Percentiles rank a stretch among this genome's conserved stretches.
These are phyloP conservation scores for Trigoniulus corallinus DNA, from an alignment of 1,140 invertebrate genomes.

Conservation along the genomic window DNA sequence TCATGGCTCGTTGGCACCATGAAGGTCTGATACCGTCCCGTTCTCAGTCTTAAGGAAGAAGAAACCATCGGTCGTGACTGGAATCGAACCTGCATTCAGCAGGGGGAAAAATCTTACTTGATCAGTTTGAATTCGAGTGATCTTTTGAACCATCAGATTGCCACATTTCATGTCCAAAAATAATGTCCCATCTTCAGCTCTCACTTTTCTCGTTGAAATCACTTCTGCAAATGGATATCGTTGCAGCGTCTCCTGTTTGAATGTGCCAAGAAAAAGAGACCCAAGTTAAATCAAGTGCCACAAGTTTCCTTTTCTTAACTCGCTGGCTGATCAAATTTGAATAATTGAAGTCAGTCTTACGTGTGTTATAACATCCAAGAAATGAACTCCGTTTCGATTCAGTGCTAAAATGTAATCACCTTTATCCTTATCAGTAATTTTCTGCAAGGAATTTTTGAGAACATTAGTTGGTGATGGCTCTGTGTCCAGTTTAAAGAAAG, in stretches of 20 bases:
- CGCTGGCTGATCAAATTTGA: no score
- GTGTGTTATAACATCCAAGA: slow-evolving; percentile 79
- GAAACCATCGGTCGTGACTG: no score
- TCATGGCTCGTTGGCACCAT: no score
- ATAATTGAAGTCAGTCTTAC: slow-evolving; percentile 31
- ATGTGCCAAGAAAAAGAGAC: not conserved
- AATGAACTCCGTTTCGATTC: slow-evolving; percentile 82
- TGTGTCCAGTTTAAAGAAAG: slow-evolving; percentile 11
- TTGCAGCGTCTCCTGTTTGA: slow-evolving; percentile 62
- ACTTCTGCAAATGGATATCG: slow-evolving; percentile 87
- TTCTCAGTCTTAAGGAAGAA: no score
- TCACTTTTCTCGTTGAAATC: slow-evolving; percentile 83
- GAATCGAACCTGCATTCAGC: no score
- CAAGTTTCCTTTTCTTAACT: no score
- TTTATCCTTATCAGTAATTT: slow-evolving; percentile 58
- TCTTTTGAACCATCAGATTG: slow-evolving; percentile 86
- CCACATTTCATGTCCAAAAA: slow-evolving; percentile 95
- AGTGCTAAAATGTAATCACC: slow-evolving; percentile 73
- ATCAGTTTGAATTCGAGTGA: slow-evolving; percentile 88
- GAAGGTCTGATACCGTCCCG: no score
- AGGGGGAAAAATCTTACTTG: slow-evolving; percentile 65
- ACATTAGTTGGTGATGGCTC: no score
- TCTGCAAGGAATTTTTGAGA: slow-evolving; percentile 29
- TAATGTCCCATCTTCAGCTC: slow-evolving; percentile 76
- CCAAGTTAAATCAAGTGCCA: not conserved